These are phyloP conservation scores for Pandemis heparana DNA, from an alignment of 2,888 invertebrate species.

Conservation along the genomic window DNA sequence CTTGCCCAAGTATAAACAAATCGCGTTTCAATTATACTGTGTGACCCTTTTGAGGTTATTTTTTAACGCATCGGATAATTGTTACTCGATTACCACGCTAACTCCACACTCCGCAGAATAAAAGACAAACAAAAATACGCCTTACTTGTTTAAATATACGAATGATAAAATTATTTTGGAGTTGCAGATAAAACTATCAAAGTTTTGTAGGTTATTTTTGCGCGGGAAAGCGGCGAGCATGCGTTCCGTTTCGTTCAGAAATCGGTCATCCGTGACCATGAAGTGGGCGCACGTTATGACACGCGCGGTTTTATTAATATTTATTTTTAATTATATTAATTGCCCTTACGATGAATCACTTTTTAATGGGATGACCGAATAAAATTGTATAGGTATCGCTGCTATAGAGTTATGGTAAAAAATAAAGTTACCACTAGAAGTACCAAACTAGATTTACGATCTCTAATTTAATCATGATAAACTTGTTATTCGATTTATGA, in stretches of 20 bases:
- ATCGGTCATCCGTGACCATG: constrained; percentile 67
- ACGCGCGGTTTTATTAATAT: constrained; percentile 74
- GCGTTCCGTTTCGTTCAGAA: constrained; percentile 60
- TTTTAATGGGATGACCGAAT: constrained; percentile 43
- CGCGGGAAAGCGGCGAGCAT: constrained; percentile 61
- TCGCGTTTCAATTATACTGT: constrained; percentile 72
- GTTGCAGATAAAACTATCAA: constrained; percentile 1
- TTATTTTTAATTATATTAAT: constrained; percentile 79
- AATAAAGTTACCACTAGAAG: not conserved
- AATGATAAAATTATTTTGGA: not conserved
- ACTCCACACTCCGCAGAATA: constrained; percentile 26
- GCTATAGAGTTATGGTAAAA: constrained; percentile 2
- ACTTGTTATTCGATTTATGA: too few species aligned
- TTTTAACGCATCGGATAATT: constrained; percentile 59
- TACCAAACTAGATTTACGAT: too few species aligned
- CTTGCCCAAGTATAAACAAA: constrained; percentile 67
- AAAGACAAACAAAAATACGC: constrained; percentile 45
- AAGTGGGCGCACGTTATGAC: constrained; percentile 71
- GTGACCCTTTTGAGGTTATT: constrained; percentile 69
- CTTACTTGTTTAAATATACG: constrained; percentile 47
- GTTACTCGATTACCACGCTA: constrained; percentile 54
- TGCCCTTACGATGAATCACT: constrained; percentile 62
- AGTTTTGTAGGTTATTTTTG: constrained; percentile 53
- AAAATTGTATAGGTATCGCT: constrained; percentile 40
- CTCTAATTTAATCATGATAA: too few species aligned